These are phyloP conservation scores for Gadus macrocephalus DNA, from an alignment of 2,113 vertebrate species.

Conservation along the genomic window DNA sequence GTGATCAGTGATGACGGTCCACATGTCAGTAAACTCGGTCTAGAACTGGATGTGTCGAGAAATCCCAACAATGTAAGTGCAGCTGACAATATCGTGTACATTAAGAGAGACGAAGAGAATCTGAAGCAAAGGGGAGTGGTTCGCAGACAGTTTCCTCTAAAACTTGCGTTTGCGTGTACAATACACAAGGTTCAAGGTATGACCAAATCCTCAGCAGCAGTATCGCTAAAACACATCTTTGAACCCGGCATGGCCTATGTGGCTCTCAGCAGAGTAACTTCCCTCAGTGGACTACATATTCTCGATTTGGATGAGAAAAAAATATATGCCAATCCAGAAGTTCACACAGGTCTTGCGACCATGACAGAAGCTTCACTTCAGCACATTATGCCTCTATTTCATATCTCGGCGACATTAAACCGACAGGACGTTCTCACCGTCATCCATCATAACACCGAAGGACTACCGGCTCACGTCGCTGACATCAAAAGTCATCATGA, in stretches of 20 bases:
- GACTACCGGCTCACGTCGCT: slow-evolving; percentile 27
- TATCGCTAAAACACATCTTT: slow-evolving; percentile 2
- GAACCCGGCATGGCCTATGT: slow-evolving; percentile 17
- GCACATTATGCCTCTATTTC: slow-evolving; percentile 12
- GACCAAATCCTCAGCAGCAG: background rate
- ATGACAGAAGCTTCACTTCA: slow-evolving; percentile 25
- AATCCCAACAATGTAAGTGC: background rate
- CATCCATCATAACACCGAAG: slow-evolving; percentile 39
- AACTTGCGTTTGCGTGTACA: slow-evolving; percentile 26
- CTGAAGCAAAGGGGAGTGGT: slow-evolving; percentile 22
- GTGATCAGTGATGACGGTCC: background rate
- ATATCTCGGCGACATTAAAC: background rate
- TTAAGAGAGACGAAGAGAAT: slow-evolving; percentile 30
- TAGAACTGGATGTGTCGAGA: slow-evolving; percentile 19
- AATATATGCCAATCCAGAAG: slow-evolving; percentile 30
- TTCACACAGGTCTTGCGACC: slow-evolving; percentile 18
- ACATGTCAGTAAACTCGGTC: slow-evolving; percentile 27
- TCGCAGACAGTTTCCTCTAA: slow-evolving; percentile 27
- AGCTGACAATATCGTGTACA: slow-evolving; percentile 19
- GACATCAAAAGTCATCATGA: no score
- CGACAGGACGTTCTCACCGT: slow-evolving; percentile 14
- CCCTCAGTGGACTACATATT: slow-evolving; percentile 24
- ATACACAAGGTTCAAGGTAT: slow-evolving; percentile 37
- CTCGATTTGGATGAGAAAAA: slow-evolving; percentile 34
- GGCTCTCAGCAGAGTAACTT: slow-evolving; percentile 24